phyloP scores from a whole-genome alignment of 2,888 invertebrate species.

The Acronicta alni region DNA sequence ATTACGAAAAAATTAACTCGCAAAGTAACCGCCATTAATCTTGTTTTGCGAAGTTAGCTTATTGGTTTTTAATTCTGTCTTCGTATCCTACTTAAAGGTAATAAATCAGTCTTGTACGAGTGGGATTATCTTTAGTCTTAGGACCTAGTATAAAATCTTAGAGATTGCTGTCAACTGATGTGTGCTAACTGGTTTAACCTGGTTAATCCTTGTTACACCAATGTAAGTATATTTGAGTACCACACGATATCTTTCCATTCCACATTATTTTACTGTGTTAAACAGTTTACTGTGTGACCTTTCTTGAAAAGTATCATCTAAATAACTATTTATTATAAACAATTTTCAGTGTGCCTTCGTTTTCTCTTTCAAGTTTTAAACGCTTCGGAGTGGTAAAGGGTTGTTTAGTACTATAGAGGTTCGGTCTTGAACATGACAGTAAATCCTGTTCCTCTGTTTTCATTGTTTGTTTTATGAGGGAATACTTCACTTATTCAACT shows the following conservation, averaged over 20 bases:
- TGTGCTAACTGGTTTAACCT: constrained; percentile 27
- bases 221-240: constrained; percentile 6
- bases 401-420: no score
- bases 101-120: constrained; percentile 26
- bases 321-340: no score
- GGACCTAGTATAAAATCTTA: constrained; percentile 19
- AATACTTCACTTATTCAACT: not conserved
- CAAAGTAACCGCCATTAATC: not conserved
- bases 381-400: no score
- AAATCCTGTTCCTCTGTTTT: not conserved
- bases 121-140: constrained; percentile 17
- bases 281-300: no score
- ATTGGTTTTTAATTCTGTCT: not conserved
- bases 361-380: no score
- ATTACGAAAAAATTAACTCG: not conserved
- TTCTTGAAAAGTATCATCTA: no score
- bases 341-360: no score
- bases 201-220: not conserved
- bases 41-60: not conserved
- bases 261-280: no score
- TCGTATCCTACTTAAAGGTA: constrained; percentile 1
- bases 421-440: no score
- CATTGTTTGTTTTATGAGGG: not conserved
- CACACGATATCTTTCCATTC: not conserved
- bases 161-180: constrained; percentile 17